Evolutionary conservation across 2,113 vertebrate genomes (phyloP), one percentile per base, ranked within the genome.

Genomic region (Hystrix brachyura): DNA sequence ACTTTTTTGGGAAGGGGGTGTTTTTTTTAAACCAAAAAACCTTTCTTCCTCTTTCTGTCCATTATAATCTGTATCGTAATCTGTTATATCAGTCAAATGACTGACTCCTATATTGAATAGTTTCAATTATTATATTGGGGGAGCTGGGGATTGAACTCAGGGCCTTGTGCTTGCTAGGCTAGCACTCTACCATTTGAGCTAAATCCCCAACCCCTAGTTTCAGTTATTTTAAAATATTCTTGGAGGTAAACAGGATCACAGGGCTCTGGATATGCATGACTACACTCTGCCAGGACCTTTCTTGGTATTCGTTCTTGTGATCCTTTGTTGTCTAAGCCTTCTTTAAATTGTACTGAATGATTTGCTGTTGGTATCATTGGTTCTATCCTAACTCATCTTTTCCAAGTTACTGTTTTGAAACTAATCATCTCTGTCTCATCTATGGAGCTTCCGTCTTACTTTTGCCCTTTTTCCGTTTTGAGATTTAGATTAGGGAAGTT

Each of bases 401-500:
- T 83, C 7, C 17, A 76, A 53, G 25, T 85, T 81, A 84, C 29
- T 91, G 23, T 51, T 91, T 91, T 91, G 65, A n/a, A 87, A 95
- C n/a, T 21, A 69, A 64, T 88, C 38, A 64, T 85, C 17, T 82
- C 21, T 91, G 48, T 60, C 71, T 87, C 32, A 78, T 23, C 59
- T 88, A 4, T 43, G 60, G 55, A 87, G 27, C 8, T 32, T 89
- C 43, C 32, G 21, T 53, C 81, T 78, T 69, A 10, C 62, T 82
- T 57, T 69, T 87, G 43, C 13, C 27, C 5, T 64, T 93, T 96
- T 90, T 65, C 25, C 93, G 8, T 57, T 83, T 85, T 32, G 29
- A 86, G 89, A 13, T 62, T 25, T 92, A 69, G 93, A n/a, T 96
- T 93, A 55, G 48, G 11, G 34, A 92, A 79, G 25, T 91, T 79